Conservation (phyloP, 2,797 vertebrate genomes). For the Propithecus perrieri region DNA sequence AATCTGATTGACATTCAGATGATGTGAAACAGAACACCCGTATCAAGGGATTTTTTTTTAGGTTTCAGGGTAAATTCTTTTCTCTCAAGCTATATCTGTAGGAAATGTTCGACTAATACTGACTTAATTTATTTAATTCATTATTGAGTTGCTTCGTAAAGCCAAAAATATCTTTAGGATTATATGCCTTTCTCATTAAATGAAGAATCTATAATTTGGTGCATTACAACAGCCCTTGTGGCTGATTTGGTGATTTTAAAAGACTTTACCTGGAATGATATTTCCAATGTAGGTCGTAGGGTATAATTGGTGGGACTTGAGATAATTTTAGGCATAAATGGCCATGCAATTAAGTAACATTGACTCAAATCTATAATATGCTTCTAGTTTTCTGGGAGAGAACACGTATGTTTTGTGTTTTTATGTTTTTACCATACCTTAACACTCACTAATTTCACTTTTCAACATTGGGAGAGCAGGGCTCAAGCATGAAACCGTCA, state of each 20-base stretch:
- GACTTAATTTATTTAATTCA: too few relatives aligned
- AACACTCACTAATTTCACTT: neutral
- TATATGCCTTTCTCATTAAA: too few relatives aligned
- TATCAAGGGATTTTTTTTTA: too few relatives aligned
- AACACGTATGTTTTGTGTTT: neutral
- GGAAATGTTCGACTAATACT: too few relatives aligned
- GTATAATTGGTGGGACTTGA: neutral
- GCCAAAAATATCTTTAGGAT: too few relatives aligned
- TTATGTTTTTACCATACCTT: neutral
- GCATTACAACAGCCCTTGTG: neutral
- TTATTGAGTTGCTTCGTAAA: too few relatives aligned
- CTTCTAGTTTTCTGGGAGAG: neutral
- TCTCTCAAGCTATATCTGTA: too few relatives aligned
- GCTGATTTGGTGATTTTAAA: neutral
- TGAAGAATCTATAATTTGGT: neutral
- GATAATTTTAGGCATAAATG: neutral
- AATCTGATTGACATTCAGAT: too few relatives aligned
- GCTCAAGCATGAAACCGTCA: neutral
- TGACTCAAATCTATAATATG: neutral
- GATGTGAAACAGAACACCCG: too few relatives aligned
- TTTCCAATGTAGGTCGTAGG: neutral
- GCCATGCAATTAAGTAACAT: neutral
- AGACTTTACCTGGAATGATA: neutral
- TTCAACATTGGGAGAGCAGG: neutral
- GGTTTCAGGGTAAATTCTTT: too few relatives aligned